Evolutionary conservation across 2,797 vertebrate species (phyloP).

Genomic region (Sarcoramphus papa): DNA sequence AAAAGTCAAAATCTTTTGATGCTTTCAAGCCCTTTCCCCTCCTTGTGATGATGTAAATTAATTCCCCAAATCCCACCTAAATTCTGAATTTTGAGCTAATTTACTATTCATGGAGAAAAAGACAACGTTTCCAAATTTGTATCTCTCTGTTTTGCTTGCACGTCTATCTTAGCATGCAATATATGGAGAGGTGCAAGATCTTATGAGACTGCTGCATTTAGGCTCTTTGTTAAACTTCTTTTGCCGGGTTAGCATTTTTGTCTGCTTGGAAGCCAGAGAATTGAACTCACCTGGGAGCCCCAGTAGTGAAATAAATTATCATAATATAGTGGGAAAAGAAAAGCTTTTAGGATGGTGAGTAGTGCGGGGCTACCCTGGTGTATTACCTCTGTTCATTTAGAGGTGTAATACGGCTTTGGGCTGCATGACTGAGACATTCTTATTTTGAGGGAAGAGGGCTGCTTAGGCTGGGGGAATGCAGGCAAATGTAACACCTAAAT

Average conservation of each 20-base stretch:
- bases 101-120: not conserved
- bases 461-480: not conserved
- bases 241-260: constrained; percentile 29
- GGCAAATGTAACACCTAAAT: not conserved
- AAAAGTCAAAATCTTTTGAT: constrained; percentile 36
- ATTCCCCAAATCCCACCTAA: constrained; percentile 40
- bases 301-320: constrained; percentile 33
- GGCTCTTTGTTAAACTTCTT: constrained; percentile 21
- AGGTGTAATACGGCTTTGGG: not conserved
- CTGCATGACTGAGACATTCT: not conserved
- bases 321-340: constrained; percentile 23
- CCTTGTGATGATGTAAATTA: not conserved
- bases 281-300: constrained; percentile 20
- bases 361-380: not conserved
- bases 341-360: not conserved
- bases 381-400: not conserved
- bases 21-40: not conserved
- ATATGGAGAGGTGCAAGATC: not conserved
- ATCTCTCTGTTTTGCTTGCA: not conserved
- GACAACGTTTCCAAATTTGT: not conserved
- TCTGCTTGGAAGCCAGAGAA: constrained; percentile 20
- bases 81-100: not conserved
- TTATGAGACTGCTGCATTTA: not conserved
- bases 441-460: not conserved
- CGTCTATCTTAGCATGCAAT: not conserved